A percentile compares a stretch with the other conserved stretches of the same genome.
phyloP scores from a whole-genome alignment of 2,113 vertebrate species.

The Aspidoscelis tigris region DNA sequence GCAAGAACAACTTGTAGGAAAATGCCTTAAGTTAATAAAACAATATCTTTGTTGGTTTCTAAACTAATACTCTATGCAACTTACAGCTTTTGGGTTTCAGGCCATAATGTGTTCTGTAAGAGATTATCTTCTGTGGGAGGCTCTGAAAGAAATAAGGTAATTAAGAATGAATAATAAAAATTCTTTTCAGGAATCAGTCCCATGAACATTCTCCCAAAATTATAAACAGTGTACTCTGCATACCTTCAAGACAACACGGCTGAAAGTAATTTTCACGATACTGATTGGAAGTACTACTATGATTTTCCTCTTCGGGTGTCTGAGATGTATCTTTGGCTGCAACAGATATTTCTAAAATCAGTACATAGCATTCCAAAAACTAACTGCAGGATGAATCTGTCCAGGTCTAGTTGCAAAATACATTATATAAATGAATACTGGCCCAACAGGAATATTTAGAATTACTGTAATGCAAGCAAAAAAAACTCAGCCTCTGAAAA shows the following conservation, averaged over 20 bases:
- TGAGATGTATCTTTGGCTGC: conserved; percentile 80
- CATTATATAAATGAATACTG: conserved; percentile 10
- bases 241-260: conserved; percentile 88
- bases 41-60: background rate
- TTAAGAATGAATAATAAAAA: conserved; percentile 2
- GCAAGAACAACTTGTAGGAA: background rate
- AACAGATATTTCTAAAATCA: conserved; percentile 28
- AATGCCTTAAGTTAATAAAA: background rate
- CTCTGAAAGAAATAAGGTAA: conserved; percentile 76
- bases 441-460: background rate
- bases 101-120: conserved; percentile 97
- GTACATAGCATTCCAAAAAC: background rate
- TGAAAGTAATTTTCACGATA: conserved; percentile 91
- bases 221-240: conserved; percentile 33
- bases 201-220: background rate
- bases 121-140: conserved; percentile 96
- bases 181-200: background rate
- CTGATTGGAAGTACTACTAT: conserved; percentile 81
- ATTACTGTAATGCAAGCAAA: background rate
- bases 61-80: conserved; percentile 60
- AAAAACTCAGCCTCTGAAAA: background rate
- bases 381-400: background rate
- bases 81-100: conserved; percentile 98
- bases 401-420: background rate
- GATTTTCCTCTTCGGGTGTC: conserved; percentile 71